A percentile compares a stretch with the other conserved stretches of the same genome.
phyloP scores from a whole-genome alignment of 2,888 invertebrate species.

The Diabrotica balteata region DNA sequence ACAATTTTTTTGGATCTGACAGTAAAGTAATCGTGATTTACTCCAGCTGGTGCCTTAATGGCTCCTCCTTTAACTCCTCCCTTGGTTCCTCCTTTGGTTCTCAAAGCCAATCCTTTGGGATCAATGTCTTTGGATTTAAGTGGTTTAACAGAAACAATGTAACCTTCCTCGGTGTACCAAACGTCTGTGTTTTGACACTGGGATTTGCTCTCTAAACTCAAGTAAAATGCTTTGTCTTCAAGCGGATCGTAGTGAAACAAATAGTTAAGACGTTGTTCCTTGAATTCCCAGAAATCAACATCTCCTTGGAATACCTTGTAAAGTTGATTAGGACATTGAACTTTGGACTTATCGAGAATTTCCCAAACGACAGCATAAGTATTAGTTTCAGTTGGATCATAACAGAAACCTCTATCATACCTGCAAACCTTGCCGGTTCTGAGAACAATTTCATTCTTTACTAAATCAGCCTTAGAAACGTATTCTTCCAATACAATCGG shows the following conservation, averaged over 20 bases:
- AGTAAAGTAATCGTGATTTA: slow-evolving; percentile 4
- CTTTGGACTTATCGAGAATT: slow-evolving; percentile 5
- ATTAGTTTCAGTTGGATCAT: slow-evolving; percentile 21
- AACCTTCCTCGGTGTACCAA: slow-evolving; percentile 22
- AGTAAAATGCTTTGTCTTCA: slow-evolving; percentile 20
- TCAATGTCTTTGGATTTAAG: slow-evolving; percentile 3
- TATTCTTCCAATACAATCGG: slow-evolving; percentile 23
- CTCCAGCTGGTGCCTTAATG: background rate
- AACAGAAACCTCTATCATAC: slow-evolving; percentile 31
- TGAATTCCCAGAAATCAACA: slow-evolving; percentile 29
- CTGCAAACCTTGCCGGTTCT: slow-evolving; percentile 24
- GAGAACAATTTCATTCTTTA: slow-evolving; percentile 20
- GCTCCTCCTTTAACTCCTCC: slow-evolving; percentile 5
- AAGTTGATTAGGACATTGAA: slow-evolving; percentile 20
- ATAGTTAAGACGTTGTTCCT: slow-evolving; percentile 9
- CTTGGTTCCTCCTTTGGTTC: slow-evolving; percentile 5
- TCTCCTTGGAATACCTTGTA: slow-evolving; percentile 23
- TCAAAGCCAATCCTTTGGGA: slow-evolving; percentile 4
- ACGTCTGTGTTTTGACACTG: slow-evolving; percentile 23
- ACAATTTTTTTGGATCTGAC: slow-evolving; percentile 14
- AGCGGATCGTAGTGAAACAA: slow-evolving; percentile 17
- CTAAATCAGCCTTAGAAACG: slow-evolving; percentile 19
- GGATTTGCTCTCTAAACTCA: slow-evolving; percentile 6
- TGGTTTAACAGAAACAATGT: slow-evolving; percentile 19
- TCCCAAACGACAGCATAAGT: slow-evolving; percentile 28